A percentile compares a stretch with the other conserved stretches of the same genome.
These are phyloP conservation scores for Anaspis maculata DNA, from an alignment of 2,888 invertebrate genomes.

Conservation along the genomic window DNA sequence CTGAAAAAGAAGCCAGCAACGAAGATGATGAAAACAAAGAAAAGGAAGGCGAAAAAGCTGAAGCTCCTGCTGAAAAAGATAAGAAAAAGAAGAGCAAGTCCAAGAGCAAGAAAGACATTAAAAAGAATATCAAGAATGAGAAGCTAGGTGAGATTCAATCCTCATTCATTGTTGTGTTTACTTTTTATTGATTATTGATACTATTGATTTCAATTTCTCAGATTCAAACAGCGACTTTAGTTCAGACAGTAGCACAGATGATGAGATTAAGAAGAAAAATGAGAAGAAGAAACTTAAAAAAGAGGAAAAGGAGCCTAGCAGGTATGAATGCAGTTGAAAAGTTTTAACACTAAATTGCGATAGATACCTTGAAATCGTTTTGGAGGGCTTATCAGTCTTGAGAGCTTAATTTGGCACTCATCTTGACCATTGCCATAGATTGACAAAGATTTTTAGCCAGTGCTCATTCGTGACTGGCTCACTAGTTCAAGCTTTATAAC, in stretches of 20 bases:
- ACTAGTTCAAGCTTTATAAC: no score
- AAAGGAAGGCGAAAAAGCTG: conserved; percentile 57
- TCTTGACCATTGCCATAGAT: no score
- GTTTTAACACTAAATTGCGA: no score
- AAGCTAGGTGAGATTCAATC: conserved; percentile 13
- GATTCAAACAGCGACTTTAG: conserved; percentile 48
- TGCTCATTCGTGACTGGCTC: no score
- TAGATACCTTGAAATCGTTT: no score
- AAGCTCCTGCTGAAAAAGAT: conserved; percentile 49
- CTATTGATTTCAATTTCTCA: conserved; percentile 7
- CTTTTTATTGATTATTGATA: neutral
- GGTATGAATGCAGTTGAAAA: no score
- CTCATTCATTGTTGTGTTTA: no score
- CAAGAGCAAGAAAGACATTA: conserved; percentile 49
- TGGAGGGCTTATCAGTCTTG: no score
- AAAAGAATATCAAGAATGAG: conserved; percentile 44
- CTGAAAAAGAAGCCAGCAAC: conserved; percentile 57
- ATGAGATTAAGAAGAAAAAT: conserved; percentile 55
- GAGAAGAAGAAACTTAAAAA: conserved; percentile 38
- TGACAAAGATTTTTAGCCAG: no score
- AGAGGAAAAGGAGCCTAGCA: conserved; percentile 4
- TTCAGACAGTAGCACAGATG: conserved; percentile 61
- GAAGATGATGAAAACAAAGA: conserved; percentile 64
- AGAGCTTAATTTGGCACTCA: no score
- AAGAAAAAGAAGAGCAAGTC: conserved; percentile 56